Conservation (phyloP, 2,888 invertebrate genomes). For the Subacronicta megacephala region DNA sequence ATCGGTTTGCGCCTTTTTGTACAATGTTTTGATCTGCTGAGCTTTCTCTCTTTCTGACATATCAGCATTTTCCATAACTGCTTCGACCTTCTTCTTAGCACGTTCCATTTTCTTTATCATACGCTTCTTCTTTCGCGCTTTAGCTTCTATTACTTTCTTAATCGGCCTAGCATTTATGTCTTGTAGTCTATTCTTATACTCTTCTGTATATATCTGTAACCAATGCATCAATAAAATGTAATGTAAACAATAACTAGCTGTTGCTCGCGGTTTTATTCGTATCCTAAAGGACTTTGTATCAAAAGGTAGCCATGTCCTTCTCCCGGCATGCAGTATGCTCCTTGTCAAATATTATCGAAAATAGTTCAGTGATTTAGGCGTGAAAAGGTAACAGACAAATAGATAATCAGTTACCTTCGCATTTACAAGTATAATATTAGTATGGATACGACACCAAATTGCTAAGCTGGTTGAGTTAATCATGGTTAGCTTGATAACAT, state of each 20-base stretch:
- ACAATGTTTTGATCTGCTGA: constrained; percentile 96
- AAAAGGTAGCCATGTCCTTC: too few relatives aligned
- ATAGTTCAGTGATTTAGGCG: too few relatives aligned
- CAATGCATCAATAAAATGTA: background rate
- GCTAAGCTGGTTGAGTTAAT: background rate
- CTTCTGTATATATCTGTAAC: constrained; percentile 93
- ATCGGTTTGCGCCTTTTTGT: constrained; percentile 95
- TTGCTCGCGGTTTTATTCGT: too few relatives aligned
- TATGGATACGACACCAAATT: too few relatives aligned
- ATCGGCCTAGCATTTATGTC: constrained; percentile 98
- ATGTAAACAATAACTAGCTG: background rate
- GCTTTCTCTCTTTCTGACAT: constrained; percentile 98
- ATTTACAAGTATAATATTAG: too few relatives aligned
- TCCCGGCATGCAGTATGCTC: too few relatives aligned
- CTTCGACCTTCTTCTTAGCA: constrained; percentile 98
- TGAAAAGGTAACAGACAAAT: too few relatives aligned
- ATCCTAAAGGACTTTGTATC: too few relatives aligned
- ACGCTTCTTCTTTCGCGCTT: constrained; percentile 98
- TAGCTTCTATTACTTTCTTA: constrained; percentile 99
- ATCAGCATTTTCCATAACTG: constrained; percentile 96
- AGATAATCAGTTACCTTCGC: too few relatives aligned
- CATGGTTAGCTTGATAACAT: too few relatives aligned
- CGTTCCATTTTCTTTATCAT: constrained; percentile 95
- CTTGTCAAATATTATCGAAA: too few relatives aligned
- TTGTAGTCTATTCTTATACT: constrained; percentile 94